Evolutionary conservation across 2,797 vertebrate species (phyloP), one percentile per base, ranked within the genome.

Genomic region (Nannoperca obscura): DNA sequence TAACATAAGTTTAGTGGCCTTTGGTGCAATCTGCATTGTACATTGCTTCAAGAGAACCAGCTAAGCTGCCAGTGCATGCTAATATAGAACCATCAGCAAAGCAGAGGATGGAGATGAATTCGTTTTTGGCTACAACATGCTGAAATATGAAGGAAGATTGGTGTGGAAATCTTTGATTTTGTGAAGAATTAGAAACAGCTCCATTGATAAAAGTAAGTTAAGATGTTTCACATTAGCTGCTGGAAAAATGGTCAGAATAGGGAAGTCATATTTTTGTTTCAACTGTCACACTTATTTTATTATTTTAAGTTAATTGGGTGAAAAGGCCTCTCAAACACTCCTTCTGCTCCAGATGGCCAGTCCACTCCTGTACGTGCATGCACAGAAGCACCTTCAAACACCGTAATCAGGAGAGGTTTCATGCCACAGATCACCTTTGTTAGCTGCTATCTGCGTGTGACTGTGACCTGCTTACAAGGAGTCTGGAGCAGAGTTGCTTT

Each of bases 401-500:
- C 63, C 47, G 60, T 52, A 50, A 88, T 86, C 74, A 89, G 83
- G 44, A 32, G 78, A 55, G 73, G 64, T 63, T 59, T 50, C 19
- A 46, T 47, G 42, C 61, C 67, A 74, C 71, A 76, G 38, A 85
- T 89, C 82, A 88, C 87, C 88, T 88, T 71, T 71, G 62, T 76
- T 71, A 72, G 82, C 30, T 71, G 70, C 79, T 74, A 54, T 82
- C 85, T 84, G 76, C 5, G 27, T 83, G 85, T 32, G 78, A 79
- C 77, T 90, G 83, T 88, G 88, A 88, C 93, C 89, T 94, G 89
- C 88, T 92, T 91, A 86, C 70, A 24, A 53, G 80, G 49, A 80
- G 80, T 88, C 86, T 65, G 82, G 64, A 80, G 87, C 47, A n/a
- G 87, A 58, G 88, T 92, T 94, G 93, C 93, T 86, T 87, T 85